Evolutionary conservation across 2,888 invertebrate genomes (phyloP), one percentile per base, ranked within the genome.

Genomic region (Listrodromus nycthemerus): DNA sequence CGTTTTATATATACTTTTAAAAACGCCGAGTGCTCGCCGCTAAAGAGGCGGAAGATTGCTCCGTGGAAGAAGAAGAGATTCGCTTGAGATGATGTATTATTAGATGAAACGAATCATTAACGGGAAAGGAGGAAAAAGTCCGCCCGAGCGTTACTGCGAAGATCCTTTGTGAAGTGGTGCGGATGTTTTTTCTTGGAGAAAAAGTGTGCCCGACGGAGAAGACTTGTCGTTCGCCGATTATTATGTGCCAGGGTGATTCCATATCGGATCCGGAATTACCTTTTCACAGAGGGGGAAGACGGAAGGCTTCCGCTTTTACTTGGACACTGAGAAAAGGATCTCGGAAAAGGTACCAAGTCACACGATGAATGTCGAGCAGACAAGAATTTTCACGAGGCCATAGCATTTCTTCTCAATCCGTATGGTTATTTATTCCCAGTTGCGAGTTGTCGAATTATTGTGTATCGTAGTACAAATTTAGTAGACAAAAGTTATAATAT

Each of bases 1-100:
- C 30, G n/a, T 16, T 48, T n/a, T 67, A n/a, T 71, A 65, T 24
- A 76, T 80, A 61, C 52, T 19, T 75, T 30, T 37, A 37, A 67
- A 55, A 48, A 61, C 66, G 61, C 55, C 48, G 48, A 73, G 71
- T 48, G 76, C n/a, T 24, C 50, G 19, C 27, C 30, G 74, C 30
- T 78, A 80, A 77, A 55, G 8, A 80, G 55, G 80, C 80, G 83
- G 83, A 84, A 80, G 80, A 63, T 73, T 45, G 33, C 48, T 21
- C 8, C 71, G 63, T 69, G 66, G 41, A 66, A 66, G 80, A 66
- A 76, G 67, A 61, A 76, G 33, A 13, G 74, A 74, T 50, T 33
- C 74, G 74, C 48, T 74, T 16, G 74, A 65, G 74, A 75, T 65
- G 16, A 61, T 61, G 41, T 48, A 41, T 73, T 61, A 61, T 27